These are phyloP conservation scores for Alligator mississippiensis DNA, from an alignment of 2,113 vertebrate species.

Conservation along the genomic window DNA sequence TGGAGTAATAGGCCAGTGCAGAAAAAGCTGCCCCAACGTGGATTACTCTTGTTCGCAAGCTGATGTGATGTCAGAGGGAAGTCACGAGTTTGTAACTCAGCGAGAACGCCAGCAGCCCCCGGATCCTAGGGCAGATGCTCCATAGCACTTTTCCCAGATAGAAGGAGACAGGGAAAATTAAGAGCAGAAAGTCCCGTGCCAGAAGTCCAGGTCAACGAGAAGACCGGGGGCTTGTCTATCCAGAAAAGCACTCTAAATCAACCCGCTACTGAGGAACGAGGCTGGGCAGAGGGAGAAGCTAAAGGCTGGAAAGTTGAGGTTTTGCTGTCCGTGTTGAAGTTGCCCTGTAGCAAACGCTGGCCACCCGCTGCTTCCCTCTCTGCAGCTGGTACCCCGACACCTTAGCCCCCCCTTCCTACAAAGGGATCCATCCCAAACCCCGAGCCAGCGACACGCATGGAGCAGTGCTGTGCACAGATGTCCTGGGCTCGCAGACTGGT, in stretches of 20 bases:
- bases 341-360: neutral
- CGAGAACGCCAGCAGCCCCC: neutral
- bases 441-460: neutral
- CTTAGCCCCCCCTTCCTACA: neutral
- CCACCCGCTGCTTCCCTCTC: neutral
- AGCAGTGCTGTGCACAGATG: neutral
- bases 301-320: neutral
- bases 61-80: neutral
- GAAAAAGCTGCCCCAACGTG: neutral
- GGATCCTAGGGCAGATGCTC: neutral
- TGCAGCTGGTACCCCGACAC: neutral
- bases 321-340: neutral
- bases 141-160: rapidly evolving
- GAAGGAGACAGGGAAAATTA: neutral
- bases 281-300: neutral
- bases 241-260: neutral
- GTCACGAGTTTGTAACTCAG: neutral
- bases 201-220: rapidly evolving
- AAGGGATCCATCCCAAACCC: neutral
- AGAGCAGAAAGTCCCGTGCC: neutral
- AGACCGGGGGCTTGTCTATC: neutral
- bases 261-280: rapidly evolving
- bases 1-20: neutral
- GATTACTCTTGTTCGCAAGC: neutral
- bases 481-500: neutral